Base-by-base conservation (phyloP, 2,888 invertebrate genomes). In the Tachina fera region DNA sequence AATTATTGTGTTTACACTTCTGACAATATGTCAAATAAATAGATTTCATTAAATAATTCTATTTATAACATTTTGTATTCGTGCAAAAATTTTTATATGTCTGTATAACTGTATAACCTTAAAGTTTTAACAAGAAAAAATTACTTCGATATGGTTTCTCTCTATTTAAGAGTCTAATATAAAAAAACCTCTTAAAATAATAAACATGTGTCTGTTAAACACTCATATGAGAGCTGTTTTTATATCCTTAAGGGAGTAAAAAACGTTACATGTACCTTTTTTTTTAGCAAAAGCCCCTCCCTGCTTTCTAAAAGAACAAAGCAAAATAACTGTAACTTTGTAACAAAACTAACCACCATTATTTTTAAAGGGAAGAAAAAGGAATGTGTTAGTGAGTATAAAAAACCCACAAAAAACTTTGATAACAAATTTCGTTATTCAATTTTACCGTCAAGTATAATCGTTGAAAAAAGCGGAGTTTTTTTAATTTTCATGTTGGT, bases 181-280 rank as follows among this genome's bases (percentile, higher is more conserved):
- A 51, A 45, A 16, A 19, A 11, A 16, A 41, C 4, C 39, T 47
- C 19, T 53, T 16, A 49, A 47, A 68, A 43, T 53, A 61, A 78
- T 49, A 75, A 79, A 75, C 74, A 75, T 74, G 45, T 74, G 74
- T 61, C 49, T 82, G 82, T 71, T 76, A 81, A 81, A 68, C 81
- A 81, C 71, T 79, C 79, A 72, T 39, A 72, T 49, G 71, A 81
- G 81, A 81, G 68, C 22, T 5, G 43, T 67, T 80, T 65, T 84
- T 41, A 11, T 83, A 74, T 72, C 79, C 83, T 83, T 86, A 72
- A 79, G 86, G 86, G 86, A 83, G 79, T 80, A n/a, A 19, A 74
- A 58, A 77, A 45, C 3, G 43, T 31, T 19, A 56, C 1, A 22
- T 10, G 31, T 31, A 6, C 6, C 31, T 31, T 61, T 70, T 67